phyloP scores from a whole-genome alignment of 1,140 invertebrate genomes.

The Oedothorax gibbosus region DNA sequence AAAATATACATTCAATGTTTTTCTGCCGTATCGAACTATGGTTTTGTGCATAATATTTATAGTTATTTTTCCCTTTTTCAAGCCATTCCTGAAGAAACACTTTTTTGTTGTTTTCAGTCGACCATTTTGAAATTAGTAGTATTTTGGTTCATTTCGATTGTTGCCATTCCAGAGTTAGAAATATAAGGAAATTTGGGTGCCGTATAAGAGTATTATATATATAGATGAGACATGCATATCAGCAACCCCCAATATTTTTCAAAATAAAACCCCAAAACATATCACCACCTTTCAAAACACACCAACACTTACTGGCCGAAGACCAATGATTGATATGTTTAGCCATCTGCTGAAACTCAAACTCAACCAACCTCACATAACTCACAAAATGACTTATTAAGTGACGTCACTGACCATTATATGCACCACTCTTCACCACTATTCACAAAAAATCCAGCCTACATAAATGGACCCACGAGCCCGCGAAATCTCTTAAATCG shows the following conservation, averaged over 20 bases:
- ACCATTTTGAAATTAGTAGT: no score
- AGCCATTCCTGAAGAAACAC: no score
- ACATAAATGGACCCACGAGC: conserved; percentile 42
- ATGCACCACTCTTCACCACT: not conserved
- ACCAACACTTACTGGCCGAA: not conserved
- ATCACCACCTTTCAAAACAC: not conserved
- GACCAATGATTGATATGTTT: conserved; percentile 47
- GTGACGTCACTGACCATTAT: conserved; percentile 40
- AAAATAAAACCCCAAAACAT: not conserved
- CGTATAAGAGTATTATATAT: no score
- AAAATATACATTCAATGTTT: no score
- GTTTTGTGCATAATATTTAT: no score
- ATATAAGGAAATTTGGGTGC: no score
- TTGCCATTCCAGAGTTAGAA: no score
- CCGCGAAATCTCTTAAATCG: conserved; percentile 60
- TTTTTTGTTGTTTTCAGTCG: no score
- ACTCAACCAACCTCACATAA: conserved; percentile 37
- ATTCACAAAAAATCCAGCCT: conserved; percentile 12
- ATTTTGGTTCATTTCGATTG: no score
- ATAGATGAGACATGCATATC: conserved; percentile 12
- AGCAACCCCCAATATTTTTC: not conserved
- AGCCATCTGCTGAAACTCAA: conserved; percentile 30
- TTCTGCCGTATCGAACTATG: no score
- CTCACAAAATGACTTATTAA: conserved; percentile 56
- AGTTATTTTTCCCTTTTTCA: no score